These are phyloP conservation scores for Gonatopus flavifemur DNA, from an alignment of 1,140 invertebrate species.

Conservation along the genomic window DNA sequence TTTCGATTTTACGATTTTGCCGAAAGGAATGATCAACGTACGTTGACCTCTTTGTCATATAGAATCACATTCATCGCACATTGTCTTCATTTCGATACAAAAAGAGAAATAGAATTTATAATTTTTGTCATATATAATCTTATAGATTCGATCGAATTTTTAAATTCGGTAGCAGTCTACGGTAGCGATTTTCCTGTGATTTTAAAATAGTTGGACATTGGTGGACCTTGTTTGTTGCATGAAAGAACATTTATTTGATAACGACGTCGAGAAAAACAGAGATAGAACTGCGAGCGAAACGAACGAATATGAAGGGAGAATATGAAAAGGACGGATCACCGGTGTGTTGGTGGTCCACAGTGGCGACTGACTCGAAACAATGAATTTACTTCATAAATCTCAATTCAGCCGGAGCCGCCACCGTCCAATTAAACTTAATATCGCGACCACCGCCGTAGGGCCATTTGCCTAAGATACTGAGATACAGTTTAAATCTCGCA, in stretches of 20 bases:
- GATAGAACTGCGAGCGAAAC: slow-evolving; percentile 12
- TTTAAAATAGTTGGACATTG: slow-evolving; percentile 46
- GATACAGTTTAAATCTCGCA: too few relatives aligned
- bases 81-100: too few relatives aligned
- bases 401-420: slow-evolving; percentile 51
- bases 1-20: slow-evolving; percentile 43
- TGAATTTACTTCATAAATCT: slow-evolving; percentile 60
- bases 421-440: slow-evolving; percentile 55
- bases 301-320: slow-evolving; percentile 20
- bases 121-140: too few relatives aligned
- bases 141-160: too few relatives aligned
- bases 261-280: slow-evolving; percentile 24
- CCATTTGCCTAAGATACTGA: slow-evolving; percentile 48
- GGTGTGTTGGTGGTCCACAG: slow-evolving; percentile 51
- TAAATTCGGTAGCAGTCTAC: too few relatives aligned
- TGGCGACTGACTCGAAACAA: slow-evolving; percentile 52
- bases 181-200: too few relatives aligned
- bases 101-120: too few relatives aligned
- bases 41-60: slow-evolving; percentile 29
- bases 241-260: slow-evolving; percentile 53
- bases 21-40: slow-evolving; percentile 15
- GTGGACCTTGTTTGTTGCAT: slow-evolving; percentile 40
- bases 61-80: neutral
- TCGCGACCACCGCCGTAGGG: slow-evolving; percentile 38
- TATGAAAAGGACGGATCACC: slow-evolving; percentile 24